Evolutionary conservation across 2,888 invertebrate genomes (phyloP).

Genomic region (Ectemnius cavifrons): DNA sequence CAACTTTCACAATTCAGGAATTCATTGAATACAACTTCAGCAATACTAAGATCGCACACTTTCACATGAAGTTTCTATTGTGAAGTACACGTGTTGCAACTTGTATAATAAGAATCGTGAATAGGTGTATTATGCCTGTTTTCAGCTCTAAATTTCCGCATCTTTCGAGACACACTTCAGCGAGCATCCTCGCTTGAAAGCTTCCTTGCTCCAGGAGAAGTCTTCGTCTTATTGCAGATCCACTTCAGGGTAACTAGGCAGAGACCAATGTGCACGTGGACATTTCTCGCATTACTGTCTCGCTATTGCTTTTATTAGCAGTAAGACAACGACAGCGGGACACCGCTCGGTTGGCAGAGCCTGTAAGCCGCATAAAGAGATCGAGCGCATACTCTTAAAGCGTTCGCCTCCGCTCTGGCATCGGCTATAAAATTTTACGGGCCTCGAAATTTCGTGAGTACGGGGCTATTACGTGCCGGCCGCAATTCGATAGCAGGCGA

Average conservation of each 20-base stretch:
- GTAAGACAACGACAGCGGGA: neutral
- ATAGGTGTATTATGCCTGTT: neutral
- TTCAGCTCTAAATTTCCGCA: too few species aligned
- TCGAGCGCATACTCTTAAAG: neutral
- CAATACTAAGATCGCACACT: too few species aligned
- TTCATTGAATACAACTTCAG: too few species aligned
- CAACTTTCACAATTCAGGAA: too few species aligned
- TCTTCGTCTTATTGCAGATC: too few species aligned
- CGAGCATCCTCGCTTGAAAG: too few species aligned
- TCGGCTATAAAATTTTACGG: neutral
- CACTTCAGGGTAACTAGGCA: neutral
- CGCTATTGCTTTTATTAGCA: neutral
- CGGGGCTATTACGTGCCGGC: conserved; percentile 1
- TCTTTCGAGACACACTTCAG: too few species aligned
- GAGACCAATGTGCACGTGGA: neutral
- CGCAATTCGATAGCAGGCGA: conserved; percentile 29
- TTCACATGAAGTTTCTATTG: too few species aligned
- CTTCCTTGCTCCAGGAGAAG: too few species aligned
- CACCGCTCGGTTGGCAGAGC: neutral
- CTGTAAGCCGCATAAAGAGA: neutral
- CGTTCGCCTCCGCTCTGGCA: neutral
- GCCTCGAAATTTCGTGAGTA: conserved; percentile 2
- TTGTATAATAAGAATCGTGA: neutral
- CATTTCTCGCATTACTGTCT: conserved; percentile 1
- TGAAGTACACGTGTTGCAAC: neutral